Percentiles rank a stretch among this genome's conserved stretches.
Evolutionary conservation across 1,140 invertebrate genomes (phyloP).

Genomic region (Orius insidiosus): DNA sequence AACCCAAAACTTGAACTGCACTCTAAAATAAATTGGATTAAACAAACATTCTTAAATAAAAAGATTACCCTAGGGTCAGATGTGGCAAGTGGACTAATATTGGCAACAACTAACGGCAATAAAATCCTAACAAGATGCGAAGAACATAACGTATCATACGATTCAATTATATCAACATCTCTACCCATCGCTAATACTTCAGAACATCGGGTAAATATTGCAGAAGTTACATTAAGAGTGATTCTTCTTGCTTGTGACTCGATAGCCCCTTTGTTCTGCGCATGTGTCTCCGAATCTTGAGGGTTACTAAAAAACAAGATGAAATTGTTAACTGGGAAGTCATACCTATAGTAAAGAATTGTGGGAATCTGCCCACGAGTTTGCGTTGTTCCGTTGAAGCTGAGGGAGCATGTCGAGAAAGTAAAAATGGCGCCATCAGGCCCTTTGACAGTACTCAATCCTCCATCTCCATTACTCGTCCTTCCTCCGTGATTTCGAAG

Average conservation of each 20-base stretch:
- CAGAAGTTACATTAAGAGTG: constrained; percentile 48
- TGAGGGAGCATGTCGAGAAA: constrained; percentile 82
- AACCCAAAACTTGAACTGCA: constrained; percentile 72
- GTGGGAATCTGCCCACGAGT: constrained; percentile 87
- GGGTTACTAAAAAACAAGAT: constrained; percentile 33
- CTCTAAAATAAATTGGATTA: constrained; percentile 38
- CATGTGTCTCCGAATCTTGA: constrained; percentile 42
- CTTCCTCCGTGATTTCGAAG: constrained; percentile 80
- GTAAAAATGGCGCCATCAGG: constrained; percentile 83
- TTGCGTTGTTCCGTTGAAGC: constrained; percentile 87
- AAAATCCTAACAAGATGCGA: constrained; percentile 54
- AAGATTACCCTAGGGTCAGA: constrained; percentile 56
- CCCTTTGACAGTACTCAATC: constrained; percentile 67
- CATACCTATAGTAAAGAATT: constrained; percentile 66
- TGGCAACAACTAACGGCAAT: constrained; percentile 58
- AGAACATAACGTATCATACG: constrained; percentile 34
- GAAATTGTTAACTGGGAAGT: not conserved
- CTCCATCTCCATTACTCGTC: constrained; percentile 85
- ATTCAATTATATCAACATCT: constrained; percentile 38
- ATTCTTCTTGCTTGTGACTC: constrained; percentile 55
- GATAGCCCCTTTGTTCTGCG: constrained; percentile 42
- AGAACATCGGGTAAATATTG: constrained; percentile 52
- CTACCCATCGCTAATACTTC: constrained; percentile 52
- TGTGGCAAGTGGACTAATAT: constrained; percentile 61
- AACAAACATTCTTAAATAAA: not conserved